These are phyloP conservation scores for Gambusia yucatana DNA, from an alignment of 2,797 vertebrate genomes.

Conservation along the genomic window DNA sequence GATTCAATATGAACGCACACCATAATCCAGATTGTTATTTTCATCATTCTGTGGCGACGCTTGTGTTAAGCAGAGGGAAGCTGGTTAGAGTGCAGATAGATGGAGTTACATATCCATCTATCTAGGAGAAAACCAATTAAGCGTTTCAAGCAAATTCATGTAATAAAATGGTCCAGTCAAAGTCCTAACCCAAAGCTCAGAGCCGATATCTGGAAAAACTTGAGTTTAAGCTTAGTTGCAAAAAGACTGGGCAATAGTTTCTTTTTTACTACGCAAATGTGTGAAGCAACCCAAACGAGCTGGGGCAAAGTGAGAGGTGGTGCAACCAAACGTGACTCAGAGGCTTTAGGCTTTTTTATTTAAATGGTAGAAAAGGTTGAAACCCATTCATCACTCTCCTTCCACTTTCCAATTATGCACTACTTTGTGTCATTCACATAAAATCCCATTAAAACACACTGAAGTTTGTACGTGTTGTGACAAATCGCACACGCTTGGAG, in stretches of 20 bases:
- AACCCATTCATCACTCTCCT: neutral
- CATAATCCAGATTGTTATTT: neutral
- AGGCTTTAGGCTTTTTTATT: neutral
- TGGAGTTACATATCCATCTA: neutral
- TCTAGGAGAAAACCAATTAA: neutral
- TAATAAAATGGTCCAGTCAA: neutral
- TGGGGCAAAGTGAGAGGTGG: neutral
- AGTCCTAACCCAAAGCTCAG: neutral
- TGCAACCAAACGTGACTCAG: neutral
- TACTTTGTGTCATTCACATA: neutral
- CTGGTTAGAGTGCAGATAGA: neutral
- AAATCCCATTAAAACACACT: neutral
- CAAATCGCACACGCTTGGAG: neutral
- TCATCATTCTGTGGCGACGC: neutral
- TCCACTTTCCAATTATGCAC: neutral
- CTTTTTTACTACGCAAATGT: neutral
- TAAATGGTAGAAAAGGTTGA: neutral
- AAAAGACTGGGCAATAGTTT: neutral
- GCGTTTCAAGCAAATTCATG: neutral
- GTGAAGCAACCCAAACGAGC: neutral
- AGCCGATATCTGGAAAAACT: neutral
- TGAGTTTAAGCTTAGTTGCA: neutral
- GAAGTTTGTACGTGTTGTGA: neutral
- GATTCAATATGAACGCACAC: neutral
- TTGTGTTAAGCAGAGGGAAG: neutral